Evolutionary conservation across 2,888 invertebrate genomes (phyloP).

Genomic region (Drosophila anceps): DNA sequence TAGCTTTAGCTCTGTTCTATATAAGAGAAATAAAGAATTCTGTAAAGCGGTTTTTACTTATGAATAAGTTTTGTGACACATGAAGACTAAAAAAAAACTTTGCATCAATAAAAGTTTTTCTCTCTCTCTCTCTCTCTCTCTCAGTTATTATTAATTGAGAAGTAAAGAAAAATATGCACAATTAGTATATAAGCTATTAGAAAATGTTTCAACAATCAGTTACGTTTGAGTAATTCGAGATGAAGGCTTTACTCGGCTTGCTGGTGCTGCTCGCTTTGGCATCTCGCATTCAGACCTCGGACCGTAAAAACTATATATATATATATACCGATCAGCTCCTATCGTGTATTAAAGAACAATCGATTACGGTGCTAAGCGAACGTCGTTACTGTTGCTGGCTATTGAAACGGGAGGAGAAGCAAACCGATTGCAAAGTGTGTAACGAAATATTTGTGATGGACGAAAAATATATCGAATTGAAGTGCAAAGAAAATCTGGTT

Average conservation of each 20-base stretch:
- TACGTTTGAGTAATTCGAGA: not conserved
- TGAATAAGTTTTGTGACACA: not conserved
- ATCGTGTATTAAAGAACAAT: slow-evolving; percentile 1
- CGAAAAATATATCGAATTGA: not conserved
- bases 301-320: not conserved
- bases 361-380: too few relatives aligned
- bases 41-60: not conserved
- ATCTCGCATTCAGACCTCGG: not conserved
- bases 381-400: not conserved
- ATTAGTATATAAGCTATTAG: not conserved
- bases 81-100: not conserved
- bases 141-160: too few relatives aligned
- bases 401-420: not conserved
- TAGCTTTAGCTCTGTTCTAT: not conserved
- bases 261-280: not conserved
- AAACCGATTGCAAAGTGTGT: not conserved
- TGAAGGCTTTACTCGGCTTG: slow-evolving; percentile 12
- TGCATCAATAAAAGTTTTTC: not conserved
- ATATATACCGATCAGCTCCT: not conserved
- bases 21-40: not conserved
- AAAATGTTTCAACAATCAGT: not conserved
- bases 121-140: not conserved
- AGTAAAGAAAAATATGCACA: not conserved
- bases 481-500: not conserved
- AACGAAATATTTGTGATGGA: not conserved